Evolutionary conservation across 2,797 vertebrate species (phyloP).

Genomic region (Hafferia zeledoni): DNA sequence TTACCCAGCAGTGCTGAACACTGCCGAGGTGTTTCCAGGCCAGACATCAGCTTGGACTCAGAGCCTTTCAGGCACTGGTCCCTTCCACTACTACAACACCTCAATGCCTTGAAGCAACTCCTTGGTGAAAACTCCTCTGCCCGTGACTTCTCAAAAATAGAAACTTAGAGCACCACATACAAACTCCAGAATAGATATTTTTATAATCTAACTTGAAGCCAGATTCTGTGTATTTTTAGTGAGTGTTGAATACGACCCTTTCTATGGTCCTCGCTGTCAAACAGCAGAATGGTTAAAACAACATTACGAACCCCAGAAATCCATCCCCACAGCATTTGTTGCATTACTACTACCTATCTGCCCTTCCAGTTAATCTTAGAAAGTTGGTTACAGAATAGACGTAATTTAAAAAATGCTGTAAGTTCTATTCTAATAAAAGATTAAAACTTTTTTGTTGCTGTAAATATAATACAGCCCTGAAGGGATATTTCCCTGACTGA

Average conservation of each 20-base stretch:
- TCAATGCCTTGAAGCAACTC: not conserved
- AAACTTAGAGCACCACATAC: not conserved
- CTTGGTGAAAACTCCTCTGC: not conserved
- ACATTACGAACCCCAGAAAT: not conserved
- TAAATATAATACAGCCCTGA: not conserved
- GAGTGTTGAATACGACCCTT: not conserved
- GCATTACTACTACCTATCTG: not conserved
- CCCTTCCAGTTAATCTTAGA: not conserved
- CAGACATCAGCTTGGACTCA: not conserved
- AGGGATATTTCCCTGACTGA: not conserved
- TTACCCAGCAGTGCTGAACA: not conserved
- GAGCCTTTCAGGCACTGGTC: not conserved
- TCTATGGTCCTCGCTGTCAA: not conserved
- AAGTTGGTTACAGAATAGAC: not conserved
- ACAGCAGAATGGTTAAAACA: not conserved
- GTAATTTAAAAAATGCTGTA: not conserved
- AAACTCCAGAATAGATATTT: not conserved
- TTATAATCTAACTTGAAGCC: not conserved
- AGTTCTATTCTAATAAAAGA: not conserved
- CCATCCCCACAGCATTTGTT: not conserved
- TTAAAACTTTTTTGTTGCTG: not conserved
- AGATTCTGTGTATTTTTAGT: not conserved
- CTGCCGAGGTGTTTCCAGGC: not conserved
- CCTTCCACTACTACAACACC: not conserved
- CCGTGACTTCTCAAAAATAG: not conserved